Evolutionary conservation across 2,888 invertebrate genomes (phyloP), one percentile per base, ranked within the genome.

Genomic region (Diarsia dahlii): DNA sequence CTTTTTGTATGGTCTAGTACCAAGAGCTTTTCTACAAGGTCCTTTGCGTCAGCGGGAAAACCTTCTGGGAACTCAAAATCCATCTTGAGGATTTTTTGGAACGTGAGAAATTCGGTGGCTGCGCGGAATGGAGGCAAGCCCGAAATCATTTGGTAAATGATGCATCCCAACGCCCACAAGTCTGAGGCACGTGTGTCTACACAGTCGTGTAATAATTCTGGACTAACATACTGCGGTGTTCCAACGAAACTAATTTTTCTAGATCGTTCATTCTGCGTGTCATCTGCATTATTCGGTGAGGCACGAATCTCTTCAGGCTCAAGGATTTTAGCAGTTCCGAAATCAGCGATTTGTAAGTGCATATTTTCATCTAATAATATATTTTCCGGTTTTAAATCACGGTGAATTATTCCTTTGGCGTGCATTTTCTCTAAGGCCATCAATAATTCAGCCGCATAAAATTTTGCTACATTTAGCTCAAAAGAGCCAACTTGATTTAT

Each of bases 331-430:
- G 99, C 98, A 71, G 99, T 99, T 67, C 99, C 99, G 95, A 99
- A 99, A 95, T 99, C 99, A 63, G 99, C 99, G 81, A 99, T 98
- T 91, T 99, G 97, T 86, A 99, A 98, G 95, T 99, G 99, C 98
- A 99, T 99, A 89, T 98, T 98, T 93, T 99, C 99, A 95, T 98
- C 99, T 87, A 99, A 96, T 68, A 99, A 97, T 89, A 99, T 99
- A 96, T 99, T 99, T 95, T 99, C 99, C 10, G 99, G 99, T 94
- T 99, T 99, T 88, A 99, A 97, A 95, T 99, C 99, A 78, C 99
- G 98, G 95, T 99, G 99, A 90, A 99, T 98, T 84, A 99, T 98
- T 83, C 98, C 98, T 88, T 98, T 97, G 60, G 97, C 97, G 92
- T 99, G 99, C 94, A 99, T 97, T 91, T 99, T 98, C 95, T 99